Evolutionary conservation across 2,797 vertebrate species (phyloP), one percentile per base, ranked within the genome.

Genomic region (Diceros bicornis): DNA sequence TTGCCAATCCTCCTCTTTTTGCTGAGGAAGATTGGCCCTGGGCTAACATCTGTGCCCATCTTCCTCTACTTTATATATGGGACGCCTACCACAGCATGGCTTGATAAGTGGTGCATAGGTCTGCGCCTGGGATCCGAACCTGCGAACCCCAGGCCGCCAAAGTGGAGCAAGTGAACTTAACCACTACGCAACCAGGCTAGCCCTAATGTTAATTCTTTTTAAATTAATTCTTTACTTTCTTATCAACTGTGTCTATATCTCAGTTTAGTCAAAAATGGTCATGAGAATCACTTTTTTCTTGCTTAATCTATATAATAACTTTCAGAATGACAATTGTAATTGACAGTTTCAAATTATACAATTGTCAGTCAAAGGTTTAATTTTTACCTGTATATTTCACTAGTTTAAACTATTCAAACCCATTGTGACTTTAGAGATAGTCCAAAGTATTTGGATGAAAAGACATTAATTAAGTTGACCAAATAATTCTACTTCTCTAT

Each of bases 391-490:
- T 71, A 29, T 61, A 79, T 83, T 79, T 89, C 23, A 72, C 34
- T 87, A 34, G 14, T 71, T 93, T 84, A 64, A 93, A 85, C 92
- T 91, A 71, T 37, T 84, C 57, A 95, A 95, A 34, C 7, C 17
- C 18, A 32, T 50, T 41, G 18, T 85, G 37, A 84, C 17, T 72
- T 92, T 47, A 61, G 27, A 87, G 52, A 88, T 32, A 68, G 13
- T 57, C 14, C 59, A 93, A 87, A 89, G 50, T 91, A 66, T 95
- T 83, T 96, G 34, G 23, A 64, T 52, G 16, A 92, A 93, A 97
- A 61, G 2, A n/a, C 27, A 86, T 62, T 94, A 13, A 85, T 94
- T 88, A 94, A 85, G 69, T 61, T 87, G 47, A 32, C 6, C 23
- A 91, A 91, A 66, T 84, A 77, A 92, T 72, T 91, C 66, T 78